Base-by-base conservation (phyloP, 53 echinoderm and acorn worm genomes). In the Hippasteria phrygiana region DNA sequence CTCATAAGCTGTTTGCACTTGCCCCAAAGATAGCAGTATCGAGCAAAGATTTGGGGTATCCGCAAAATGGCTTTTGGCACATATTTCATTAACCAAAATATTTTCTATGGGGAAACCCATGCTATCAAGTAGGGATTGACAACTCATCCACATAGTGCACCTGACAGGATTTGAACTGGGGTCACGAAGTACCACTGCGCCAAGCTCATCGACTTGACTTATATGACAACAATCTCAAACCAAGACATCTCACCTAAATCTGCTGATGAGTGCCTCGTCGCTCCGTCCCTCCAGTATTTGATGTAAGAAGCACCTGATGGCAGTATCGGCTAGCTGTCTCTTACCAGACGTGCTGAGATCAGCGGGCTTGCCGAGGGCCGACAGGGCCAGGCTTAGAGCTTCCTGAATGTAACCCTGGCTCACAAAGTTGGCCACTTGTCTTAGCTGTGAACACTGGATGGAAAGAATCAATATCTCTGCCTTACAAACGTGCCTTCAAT, bases 221-320 rank as follows among this genome's bases (percentile, higher is more conserved):
- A n/a, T n/a, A n/a, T n/a, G n/a, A n/a, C n/a, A n/a, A n/a, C n/a
- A 70, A 31, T 20, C 8, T 26, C 24, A 27, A 75, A 0, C 42
- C 43, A 47, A 29, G 10, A n/a, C 0, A 73, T 48, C 93, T 91
- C 16, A 95, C 95, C 80, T 93, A 87, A 94, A 95, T 72, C 70
- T 91, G 39, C 71, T 71, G 69, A 84, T 69, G 13, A 93, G 89
- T 24, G 89, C 89, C 47, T 93, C 88, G 55, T 93, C 85, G 28
- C 90, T 74, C 31, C 96, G 87, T 17, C 94, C 91, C 51, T 89
- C 88, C 89, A 94, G 67, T 9, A 91, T 79, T 74, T 94, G 80
- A 47, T 89, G 93, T 29, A 95, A 87, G 43, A 86, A 94, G 76
- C 95, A 95, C 72, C 95, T 95, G 80, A 97, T 83, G 13, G 95